Base-by-base conservation (phyloP, 2,888 invertebrate species). In the Microchrysa polita region DNA sequence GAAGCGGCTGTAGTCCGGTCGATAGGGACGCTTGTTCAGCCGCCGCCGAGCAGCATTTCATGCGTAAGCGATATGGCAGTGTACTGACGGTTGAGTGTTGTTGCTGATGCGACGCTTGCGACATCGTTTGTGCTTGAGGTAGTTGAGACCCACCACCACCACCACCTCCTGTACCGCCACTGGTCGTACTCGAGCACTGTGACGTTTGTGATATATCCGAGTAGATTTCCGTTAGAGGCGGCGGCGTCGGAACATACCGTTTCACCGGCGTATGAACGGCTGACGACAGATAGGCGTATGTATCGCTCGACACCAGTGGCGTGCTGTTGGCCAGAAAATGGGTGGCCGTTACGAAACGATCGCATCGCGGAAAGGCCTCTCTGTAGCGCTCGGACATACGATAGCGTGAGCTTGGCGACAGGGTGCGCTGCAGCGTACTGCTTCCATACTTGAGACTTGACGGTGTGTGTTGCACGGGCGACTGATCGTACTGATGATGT, bases 211-310 rank as follows among this genome's bases (percentile, higher is more conserved):
- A 57, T 10, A 78, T 77, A 10, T 81, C 81, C 0, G 78, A 76
- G 57, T 79, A 83, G 0, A 81, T 63, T 67, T 84, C 83, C 53
- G 77, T 79, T 5, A 81, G 77, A 53, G 84, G 81, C 2, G 85
- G 84, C 20, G 85, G 85, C 5, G 84, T 84, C 4, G 85, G 85
- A 16, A 85, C 81, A 74, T 85, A 85, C 0, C 85, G 82, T 67
- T 85, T 85, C 0, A 85, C 83, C 1, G 85, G 85, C 5, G 85
- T 85, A 74, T 85, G 85, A 5, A 83, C 84, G 14, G 83, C 81
- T n/a, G 85, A 83, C 0, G 84, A 80, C 61, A 85, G 77, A 76
- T 84, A 85, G 20, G 81, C 79, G 40, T 82, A 82, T 0, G 80
- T 80, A 74, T 84, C 83, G 60, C 79, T 82, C 14, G 83, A 80